Conservation (phyloP, 2,113 vertebrate species). For the Zosterops pallidus region DNA sequence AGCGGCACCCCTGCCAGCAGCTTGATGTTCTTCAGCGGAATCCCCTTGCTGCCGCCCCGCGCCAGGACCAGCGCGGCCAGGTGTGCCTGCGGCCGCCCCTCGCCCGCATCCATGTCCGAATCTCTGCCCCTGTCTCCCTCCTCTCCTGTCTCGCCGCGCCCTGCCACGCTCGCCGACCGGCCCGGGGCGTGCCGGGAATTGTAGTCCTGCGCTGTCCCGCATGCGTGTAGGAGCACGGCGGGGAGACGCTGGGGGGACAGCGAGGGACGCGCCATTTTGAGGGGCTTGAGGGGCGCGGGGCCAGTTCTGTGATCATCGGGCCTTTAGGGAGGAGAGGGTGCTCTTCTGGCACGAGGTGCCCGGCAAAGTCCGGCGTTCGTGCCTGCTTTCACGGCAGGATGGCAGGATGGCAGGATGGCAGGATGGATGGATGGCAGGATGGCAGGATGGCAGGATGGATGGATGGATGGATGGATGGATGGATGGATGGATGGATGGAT, state of each 20-base stretch:
- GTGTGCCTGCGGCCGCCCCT: constrained; percentile 35
- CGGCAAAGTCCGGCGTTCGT: neutral
- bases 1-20: constrained; percentile 83
- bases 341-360: neutral
- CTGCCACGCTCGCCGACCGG: neutral
- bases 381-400: neutral
- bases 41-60: constrained; percentile 88
- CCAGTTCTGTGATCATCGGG: accelerated
- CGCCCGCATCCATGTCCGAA: constrained; percentile 51
- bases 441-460: no score
- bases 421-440: no score
- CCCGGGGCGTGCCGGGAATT: neutral
- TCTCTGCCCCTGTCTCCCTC: neutral
- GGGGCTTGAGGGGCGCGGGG: accelerated
- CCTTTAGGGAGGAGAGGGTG: no score
- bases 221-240: accelerated
- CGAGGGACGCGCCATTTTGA: no score
- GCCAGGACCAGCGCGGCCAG: constrained; percentile 82
- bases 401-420: neutral
- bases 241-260: accelerated
- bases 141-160: neutral
- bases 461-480: neutral
- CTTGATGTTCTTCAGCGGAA: constrained; percentile 89
- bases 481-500: no score
- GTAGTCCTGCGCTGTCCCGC: neutral